phyloP scores from a whole-genome alignment of 92 coral and sea anemone species.

The Metridium senile region DNA sequence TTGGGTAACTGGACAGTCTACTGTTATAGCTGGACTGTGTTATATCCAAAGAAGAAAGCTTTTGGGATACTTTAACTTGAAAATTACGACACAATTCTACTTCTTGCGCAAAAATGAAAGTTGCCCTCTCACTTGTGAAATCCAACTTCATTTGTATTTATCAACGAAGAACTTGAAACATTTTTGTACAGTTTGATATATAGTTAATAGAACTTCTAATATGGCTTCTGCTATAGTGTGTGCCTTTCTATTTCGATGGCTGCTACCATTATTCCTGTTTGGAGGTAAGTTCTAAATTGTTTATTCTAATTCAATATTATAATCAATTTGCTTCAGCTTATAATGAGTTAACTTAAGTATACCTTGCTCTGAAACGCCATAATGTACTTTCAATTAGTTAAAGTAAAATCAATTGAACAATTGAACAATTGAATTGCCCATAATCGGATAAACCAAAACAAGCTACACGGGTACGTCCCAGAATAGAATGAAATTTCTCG shows the following conservation, averaged over 20 bases:
- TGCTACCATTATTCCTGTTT: constrained; percentile 75
- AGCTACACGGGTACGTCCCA: too few species aligned
- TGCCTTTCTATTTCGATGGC: constrained; percentile 83
- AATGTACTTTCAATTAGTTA: too few species aligned
- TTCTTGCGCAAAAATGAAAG: background rate
- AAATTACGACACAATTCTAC: background rate
- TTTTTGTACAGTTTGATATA: constrained; percentile 6
- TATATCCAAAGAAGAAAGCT: background rate
- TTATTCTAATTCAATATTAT: background rate
- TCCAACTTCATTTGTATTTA: background rate
- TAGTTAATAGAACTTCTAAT: background rate
- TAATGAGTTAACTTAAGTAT: too few species aligned
- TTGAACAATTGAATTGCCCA: too few species aligned
- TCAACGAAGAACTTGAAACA: background rate
- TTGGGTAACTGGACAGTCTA: background rate
- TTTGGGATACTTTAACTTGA: background rate
- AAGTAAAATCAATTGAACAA: too few species aligned
- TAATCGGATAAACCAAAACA: too few species aligned
- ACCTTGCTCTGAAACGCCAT: too few species aligned
- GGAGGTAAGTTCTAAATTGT: constrained; percentile 80
- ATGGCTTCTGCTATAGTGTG: constrained; percentile 92
- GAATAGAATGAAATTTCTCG: too few species aligned
- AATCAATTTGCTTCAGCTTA: background rate
- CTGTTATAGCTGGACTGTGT: background rate
- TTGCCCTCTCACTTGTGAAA: background rate